These are phyloP conservation scores for Cistogaster globosa DNA, from an alignment of 2,888 invertebrate genomes.

Conservation along the genomic window DNA sequence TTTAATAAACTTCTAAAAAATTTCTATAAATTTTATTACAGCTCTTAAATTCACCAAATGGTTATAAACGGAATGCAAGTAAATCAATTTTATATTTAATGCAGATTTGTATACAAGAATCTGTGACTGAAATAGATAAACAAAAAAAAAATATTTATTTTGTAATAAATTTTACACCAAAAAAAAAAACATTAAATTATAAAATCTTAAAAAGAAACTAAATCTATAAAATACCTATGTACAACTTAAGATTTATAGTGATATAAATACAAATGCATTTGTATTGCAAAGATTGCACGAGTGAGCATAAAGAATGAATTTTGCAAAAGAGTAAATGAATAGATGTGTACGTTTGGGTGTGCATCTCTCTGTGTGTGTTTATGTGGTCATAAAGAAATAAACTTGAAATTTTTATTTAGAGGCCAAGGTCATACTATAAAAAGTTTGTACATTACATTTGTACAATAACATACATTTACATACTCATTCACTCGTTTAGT, in stretches of 20 bases:
- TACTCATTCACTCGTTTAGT: background rate
- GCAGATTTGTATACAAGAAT: too few species aligned
- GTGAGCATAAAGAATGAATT: background rate
- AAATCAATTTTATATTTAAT: too few species aligned
- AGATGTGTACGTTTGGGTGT: background rate
- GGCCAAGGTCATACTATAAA: constrained; percentile 73
- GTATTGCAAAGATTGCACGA: background rate
- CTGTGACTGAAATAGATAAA: background rate
- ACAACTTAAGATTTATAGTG: background rate
- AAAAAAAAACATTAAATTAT: constrained; percentile 10
- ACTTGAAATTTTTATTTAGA: constrained; percentile 72
- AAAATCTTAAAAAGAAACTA: background rate
- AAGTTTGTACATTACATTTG: constrained; percentile 28
- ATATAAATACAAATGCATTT: constrained; percentile 1
- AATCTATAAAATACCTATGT: background rate
- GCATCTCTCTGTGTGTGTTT: background rate
- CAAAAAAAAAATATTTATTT: constrained; percentile 43
- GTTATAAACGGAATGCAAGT: background rate
- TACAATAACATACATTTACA: constrained; percentile 1
- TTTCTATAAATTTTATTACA: background rate
- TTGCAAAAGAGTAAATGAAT: background rate
- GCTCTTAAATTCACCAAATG: background rate
- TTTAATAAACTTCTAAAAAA: too few species aligned
- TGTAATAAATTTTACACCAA: constrained; percentile 50
- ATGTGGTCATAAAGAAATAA: constrained; percentile 52